These are phyloP conservation scores for Trichogramma pretiosum DNA, from an alignment of 1,140 invertebrate genomes.

Conservation along the genomic window DNA sequence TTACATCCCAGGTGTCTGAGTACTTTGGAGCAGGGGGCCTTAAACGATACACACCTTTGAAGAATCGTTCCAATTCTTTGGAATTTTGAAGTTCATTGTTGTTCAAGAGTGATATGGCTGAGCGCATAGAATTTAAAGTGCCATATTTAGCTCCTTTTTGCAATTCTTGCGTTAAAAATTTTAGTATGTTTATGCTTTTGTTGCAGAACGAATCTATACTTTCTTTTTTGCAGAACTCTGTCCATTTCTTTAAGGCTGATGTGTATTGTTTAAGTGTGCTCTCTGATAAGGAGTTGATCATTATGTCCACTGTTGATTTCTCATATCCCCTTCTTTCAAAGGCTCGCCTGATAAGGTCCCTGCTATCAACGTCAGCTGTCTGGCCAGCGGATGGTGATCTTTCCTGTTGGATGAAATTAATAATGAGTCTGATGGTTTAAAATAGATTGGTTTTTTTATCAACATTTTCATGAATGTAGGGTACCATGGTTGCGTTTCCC, in stretches of 20 bases:
- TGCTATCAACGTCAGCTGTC: background rate
- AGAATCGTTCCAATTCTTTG: constrained; percentile 8
- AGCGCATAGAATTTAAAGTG: no score
- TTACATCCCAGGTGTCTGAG: constrained; percentile 22
- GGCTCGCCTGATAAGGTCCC: constrained; percentile 13
- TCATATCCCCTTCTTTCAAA: constrained; percentile 10
- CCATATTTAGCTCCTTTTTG: constrained; percentile 21
- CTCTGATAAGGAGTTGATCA: constrained; percentile 9
- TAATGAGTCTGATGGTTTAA: background rate
- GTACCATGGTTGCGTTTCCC: background rate
- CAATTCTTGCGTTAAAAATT: constrained; percentile 15
- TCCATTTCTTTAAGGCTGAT: constrained; percentile 10
- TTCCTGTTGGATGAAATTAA: background rate
- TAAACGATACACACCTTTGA: no score
- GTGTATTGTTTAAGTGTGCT: constrained; percentile 15
- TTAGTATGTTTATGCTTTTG: constrained; percentile 1
- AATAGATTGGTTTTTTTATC: background rate
- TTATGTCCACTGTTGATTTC: constrained; percentile 1
- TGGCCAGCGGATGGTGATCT: background rate
- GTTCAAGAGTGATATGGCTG: constrained; percentile 16
- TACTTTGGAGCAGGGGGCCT: no score
- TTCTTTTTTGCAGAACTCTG: background rate
- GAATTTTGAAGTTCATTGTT: background rate
- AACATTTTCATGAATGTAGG: no score
- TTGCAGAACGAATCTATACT: background rate